Evolutionary conservation across 2,888 invertebrate genomes (phyloP).

Genomic region (Coenonympha arcania): DNA sequence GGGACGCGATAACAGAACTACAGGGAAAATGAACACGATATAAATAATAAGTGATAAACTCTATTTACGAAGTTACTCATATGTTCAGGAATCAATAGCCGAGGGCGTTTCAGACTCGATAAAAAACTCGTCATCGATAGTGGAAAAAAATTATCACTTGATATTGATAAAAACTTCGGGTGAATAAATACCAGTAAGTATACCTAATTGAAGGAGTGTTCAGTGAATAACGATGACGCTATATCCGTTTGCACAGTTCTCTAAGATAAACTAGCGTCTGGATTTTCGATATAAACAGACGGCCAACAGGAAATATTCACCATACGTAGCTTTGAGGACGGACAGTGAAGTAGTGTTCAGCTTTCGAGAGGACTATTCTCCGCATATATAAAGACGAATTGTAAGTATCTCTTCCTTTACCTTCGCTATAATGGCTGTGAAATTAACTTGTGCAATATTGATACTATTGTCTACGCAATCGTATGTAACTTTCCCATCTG

Average conservation of each 20-base stretch:
- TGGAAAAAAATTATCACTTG: background rate
- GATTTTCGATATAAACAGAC: conserved; percentile 27
- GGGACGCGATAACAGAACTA: too few species aligned
- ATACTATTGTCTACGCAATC: background rate
- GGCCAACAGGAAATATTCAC: conserved; percentile 1
- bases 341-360: conserved; percentile 14
- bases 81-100: background rate
- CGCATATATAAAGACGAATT: background rate
- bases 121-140: conserved; percentile 1
- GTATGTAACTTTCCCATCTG: background rate
- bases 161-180: conserved; percentile 23
- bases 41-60: background rate
- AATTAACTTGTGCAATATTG: conserved; percentile 2
- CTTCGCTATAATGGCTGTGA: background rate
- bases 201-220: conserved; percentile 18
- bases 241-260: conserved; percentile 11
- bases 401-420: background rate
- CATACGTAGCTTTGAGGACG: conserved; percentile 19
- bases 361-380: background rate
- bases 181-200: too few species aligned
- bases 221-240: conserved; percentile 29
- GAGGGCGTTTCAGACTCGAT: background rate
- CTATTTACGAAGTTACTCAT: background rate
- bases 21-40: too few species aligned
- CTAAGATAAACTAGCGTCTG: conserved; percentile 24